phyloP scores from a whole-genome alignment of 2,888 invertebrate genomes.

The Phyllotreta striolata region DNA sequence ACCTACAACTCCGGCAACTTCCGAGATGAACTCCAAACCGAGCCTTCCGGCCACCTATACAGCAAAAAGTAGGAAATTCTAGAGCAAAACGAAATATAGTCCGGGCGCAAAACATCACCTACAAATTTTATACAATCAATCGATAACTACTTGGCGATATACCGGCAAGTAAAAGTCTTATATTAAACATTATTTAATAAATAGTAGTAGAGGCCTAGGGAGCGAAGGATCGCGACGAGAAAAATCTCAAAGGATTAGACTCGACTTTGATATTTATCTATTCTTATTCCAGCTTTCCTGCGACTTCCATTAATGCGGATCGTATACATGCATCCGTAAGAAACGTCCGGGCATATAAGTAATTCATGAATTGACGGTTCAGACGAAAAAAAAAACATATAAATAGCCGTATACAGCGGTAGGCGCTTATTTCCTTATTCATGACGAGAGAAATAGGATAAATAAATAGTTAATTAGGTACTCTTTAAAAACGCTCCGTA shows the following conservation, averaged over 20 bases:
- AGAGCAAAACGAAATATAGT: background rate
- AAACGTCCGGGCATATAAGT: slow-evolving; percentile 1
- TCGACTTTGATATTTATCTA: slow-evolving; percentile 17
- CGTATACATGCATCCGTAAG: background rate
- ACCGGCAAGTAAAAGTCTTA: too few relatives aligned
- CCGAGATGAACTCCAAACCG: slow-evolving; percentile 16
- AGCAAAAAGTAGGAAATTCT: too few relatives aligned
- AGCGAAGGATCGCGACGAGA: slow-evolving; percentile 2
- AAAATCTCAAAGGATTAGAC: slow-evolving; percentile 9
- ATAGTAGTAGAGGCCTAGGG: too few relatives aligned
- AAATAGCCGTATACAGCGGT: too few relatives aligned
- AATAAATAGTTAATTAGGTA: too few relatives aligned
- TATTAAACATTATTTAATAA: too few relatives aligned
- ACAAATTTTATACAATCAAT: too few relatives aligned
- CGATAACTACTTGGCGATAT: too few relatives aligned
- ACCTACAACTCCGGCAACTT: slow-evolving; percentile 8
- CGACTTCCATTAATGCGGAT: background rate
- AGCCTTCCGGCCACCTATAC: slow-evolving; percentile 3
- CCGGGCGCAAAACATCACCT: too few relatives aligned
- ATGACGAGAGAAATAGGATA: too few relatives aligned
- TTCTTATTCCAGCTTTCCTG: background rate
- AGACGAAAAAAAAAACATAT: background rate
- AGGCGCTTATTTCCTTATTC: too few relatives aligned
- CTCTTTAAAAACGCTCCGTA: too few relatives aligned
- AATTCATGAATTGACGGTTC: background rate